Evolutionary conservation across 2,888 invertebrate genomes (phyloP).

Genomic region (Dryococelus australis): DNA sequence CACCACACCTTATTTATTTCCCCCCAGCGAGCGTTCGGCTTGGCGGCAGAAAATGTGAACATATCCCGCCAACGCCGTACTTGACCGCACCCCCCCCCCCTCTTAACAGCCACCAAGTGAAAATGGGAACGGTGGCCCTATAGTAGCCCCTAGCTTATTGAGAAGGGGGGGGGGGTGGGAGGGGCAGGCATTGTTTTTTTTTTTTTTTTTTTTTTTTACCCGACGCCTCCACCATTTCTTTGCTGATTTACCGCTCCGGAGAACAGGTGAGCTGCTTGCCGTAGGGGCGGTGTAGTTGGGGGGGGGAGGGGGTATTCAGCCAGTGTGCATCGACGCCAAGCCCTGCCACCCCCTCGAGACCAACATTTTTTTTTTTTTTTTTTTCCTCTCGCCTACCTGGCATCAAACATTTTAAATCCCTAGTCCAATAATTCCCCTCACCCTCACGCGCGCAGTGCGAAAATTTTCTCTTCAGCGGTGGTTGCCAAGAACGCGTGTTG

Average conservation of each 20-base stretch:
- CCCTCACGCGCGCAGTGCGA: not conserved
- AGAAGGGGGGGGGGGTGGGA: too few relatives aligned
- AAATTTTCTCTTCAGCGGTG: not conserved
- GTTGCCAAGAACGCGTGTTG: not conserved
- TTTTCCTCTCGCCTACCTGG: not conserved
- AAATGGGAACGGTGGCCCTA: not conserved
- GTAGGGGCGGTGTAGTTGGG: not conserved
- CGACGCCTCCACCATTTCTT: not conserved
- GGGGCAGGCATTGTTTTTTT: not conserved
- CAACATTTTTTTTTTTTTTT: too few relatives aligned
- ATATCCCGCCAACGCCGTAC: not conserved
- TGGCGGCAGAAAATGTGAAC: too few relatives aligned
- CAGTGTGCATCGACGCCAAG: not conserved
- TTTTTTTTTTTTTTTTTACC: not conserved
- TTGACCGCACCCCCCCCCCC: too few relatives aligned
- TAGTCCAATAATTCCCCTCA: not conserved
- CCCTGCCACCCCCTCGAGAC: not conserved
- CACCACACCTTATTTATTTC: not conserved
- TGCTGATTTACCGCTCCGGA: constrained; percentile 3
- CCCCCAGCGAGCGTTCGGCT: too few relatives aligned
- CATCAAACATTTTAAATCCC: not conserved
- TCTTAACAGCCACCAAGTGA: not conserved
- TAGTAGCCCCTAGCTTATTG: not conserved
- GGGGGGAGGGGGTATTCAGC: not conserved
- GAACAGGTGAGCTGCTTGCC: not conserved